Conservation (phyloP, 2,797 vertebrate genomes). For the Periparus ater region DNA sequence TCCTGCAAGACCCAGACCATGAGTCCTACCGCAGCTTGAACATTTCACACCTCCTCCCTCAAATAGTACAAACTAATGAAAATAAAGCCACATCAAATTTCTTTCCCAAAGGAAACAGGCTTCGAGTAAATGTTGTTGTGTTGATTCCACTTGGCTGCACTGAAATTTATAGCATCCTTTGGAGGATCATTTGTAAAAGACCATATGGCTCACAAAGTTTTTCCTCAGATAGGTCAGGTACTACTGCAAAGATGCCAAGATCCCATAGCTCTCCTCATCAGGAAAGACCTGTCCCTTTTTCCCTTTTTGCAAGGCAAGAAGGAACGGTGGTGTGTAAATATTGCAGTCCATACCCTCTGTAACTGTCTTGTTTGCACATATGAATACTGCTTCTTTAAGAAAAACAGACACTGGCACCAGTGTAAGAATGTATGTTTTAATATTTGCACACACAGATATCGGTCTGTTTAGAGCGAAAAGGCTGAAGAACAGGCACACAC, state of each 20-base stretch:
- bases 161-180: not conserved
- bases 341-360: not conserved
- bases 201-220: not conserved
- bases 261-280: not conserved
- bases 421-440: conserved; percentile 41
- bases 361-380: conserved; percentile 49
- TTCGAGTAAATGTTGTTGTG: not conserved
- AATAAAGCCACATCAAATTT: conserved; percentile 5
- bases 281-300: not conserved
- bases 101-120: not conserved
- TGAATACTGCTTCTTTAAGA: conserved; percentile 44
- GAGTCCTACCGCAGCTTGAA: not conserved
- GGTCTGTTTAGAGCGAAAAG: conserved; percentile 32
- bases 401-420: conserved; percentile 36
- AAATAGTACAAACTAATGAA: not conserved
- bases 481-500: conserved; percentile 17
- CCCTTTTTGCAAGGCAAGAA: not conserved
- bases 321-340: not conserved
- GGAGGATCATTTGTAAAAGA: not conserved
- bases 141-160: not conserved
- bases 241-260: not conserved
- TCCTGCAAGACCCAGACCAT: not conserved
- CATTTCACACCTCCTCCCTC: not conserved
- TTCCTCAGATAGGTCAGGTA: not conserved
- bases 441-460: conserved; percentile 26